Conservation (phyloP, 2,113 vertebrate genomes). For the Junco hyemalis region DNA sequence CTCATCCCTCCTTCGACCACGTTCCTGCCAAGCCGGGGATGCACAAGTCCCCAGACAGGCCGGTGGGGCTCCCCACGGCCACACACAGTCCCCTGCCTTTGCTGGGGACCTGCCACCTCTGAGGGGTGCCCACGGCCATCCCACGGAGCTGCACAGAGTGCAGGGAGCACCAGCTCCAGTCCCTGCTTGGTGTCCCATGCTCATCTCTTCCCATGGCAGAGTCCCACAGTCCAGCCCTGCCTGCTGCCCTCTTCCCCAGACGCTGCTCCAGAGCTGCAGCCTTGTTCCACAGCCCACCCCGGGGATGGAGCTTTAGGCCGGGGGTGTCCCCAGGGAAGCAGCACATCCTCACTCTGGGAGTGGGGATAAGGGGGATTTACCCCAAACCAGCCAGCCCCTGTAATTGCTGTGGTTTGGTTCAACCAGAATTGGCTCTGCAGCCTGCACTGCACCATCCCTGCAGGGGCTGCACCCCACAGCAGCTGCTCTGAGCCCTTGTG, state of each 20-base stretch:
- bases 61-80: fast-evolving
- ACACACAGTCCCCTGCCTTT: background rate
- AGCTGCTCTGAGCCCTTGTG: background rate
- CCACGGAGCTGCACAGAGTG: background rate
- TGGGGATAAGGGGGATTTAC: background rate
- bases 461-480: background rate
- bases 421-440: background rate
- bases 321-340: background rate
- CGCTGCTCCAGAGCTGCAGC: background rate
- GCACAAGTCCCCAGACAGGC: background rate
- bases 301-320: background rate
- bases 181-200: fast-evolving
- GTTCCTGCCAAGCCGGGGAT: too few species aligned
- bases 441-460: background rate
- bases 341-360: background rate
- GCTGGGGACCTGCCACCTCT: background rate
- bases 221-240: fast-evolving
- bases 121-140: background rate
- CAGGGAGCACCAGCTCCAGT: background rate
- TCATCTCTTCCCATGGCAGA: background rate
- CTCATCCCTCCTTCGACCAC: background rate
- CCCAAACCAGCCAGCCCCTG: background rate
- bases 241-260: fast-evolving
- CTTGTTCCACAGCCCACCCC: too few species aligned
- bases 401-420: background rate